Base-by-base conservation (phyloP, 2,113 vertebrate species). In the Kryptolebias marmoratus region DNA sequence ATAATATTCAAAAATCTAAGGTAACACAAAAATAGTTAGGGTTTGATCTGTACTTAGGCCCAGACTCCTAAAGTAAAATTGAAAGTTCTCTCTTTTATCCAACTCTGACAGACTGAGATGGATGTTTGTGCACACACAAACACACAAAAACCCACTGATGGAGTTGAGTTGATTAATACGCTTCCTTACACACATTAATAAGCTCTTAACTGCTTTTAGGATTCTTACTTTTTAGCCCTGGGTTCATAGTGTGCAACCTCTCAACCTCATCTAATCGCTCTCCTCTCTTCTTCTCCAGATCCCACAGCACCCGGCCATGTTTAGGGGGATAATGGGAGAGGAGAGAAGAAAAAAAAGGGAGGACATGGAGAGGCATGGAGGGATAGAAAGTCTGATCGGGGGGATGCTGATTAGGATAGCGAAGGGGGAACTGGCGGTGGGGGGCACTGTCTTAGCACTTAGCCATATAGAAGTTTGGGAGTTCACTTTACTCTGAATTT, bases 401-500 rank as follows among this genome's bases (percentile, higher is more conserved):
- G 87, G 89, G 89, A 85, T 88, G 87, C 81, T 88, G 89, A 82
- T 89, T 87, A 85, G 85, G 86, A 90, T 85, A 80, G 86, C 66
- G 65, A 64, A 58, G 68, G 73, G 22, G 58, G n/a, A 60, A 65
- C 44, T 5, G 53, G 57, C 48, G 55, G 55, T 63, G 60, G 52
- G 47, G 63, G 67, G 30, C 6, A 76, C 79, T 78, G 89, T 89
- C 82, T 91, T 89, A 88, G 90, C 85, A 90, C 88, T 91, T 90
- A 91, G 89, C 90, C 88, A 87, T 90, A 93, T 91, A 93, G 92
- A 93, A 90, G 90, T 93, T 93, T 93, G 93, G 93, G 93, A 94
- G 94, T 94, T 94, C 93, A 94, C 93, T 94, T 94, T 94, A 92
- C 92, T 93, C 91, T 93, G 92, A 94, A 94, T 94, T 94, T 94